Conservation (phyloP, 2,888 invertebrate genomes). For the Gerosis bhagava region DNA sequence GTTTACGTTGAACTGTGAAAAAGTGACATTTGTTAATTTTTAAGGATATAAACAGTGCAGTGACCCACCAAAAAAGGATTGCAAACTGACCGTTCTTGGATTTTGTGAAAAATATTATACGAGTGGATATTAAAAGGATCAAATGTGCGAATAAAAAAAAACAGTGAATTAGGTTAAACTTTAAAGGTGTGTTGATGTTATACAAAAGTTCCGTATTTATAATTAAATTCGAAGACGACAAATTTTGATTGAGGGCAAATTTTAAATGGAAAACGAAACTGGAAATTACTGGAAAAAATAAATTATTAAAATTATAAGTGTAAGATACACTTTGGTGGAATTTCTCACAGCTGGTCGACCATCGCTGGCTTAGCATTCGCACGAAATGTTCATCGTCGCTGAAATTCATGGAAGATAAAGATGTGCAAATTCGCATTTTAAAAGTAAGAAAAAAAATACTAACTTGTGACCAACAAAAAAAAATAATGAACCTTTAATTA, state of each 20-base stretch:
- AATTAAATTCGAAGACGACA: too few species aligned
- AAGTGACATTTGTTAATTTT: constrained; percentile 67
- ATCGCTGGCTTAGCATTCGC: constrained; percentile 42
- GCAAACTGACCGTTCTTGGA: constrained; percentile 52
- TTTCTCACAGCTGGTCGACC: constrained; percentile 54
- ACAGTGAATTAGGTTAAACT: constrained; percentile 26
- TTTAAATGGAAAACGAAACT: too few species aligned
- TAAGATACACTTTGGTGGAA: constrained; percentile 12
- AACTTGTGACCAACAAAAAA: too few species aligned
- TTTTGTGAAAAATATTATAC: constrained; percentile 22
- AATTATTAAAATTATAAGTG: constrained; percentile 9
- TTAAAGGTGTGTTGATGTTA: constrained; percentile 38
- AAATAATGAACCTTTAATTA: too few species aligned
- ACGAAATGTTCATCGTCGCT: constrained; percentile 55
- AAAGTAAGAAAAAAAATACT: too few species aligned
- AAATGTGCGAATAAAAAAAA: constrained; percentile 32
- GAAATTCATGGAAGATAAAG: too few species aligned
- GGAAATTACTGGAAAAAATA: constrained; percentile 4
- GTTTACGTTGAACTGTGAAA: constrained; percentile 61
- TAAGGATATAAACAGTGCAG: constrained; percentile 68
- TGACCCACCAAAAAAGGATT: constrained; percentile 69
- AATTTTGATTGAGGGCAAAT: too few species aligned
- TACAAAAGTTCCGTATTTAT: too few species aligned
- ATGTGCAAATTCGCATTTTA: too few species aligned
- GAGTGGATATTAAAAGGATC: constrained; percentile 8